Conservation (phyloP, 2,888 invertebrate genomes). For the Rhabditoides inermis region DNA sequence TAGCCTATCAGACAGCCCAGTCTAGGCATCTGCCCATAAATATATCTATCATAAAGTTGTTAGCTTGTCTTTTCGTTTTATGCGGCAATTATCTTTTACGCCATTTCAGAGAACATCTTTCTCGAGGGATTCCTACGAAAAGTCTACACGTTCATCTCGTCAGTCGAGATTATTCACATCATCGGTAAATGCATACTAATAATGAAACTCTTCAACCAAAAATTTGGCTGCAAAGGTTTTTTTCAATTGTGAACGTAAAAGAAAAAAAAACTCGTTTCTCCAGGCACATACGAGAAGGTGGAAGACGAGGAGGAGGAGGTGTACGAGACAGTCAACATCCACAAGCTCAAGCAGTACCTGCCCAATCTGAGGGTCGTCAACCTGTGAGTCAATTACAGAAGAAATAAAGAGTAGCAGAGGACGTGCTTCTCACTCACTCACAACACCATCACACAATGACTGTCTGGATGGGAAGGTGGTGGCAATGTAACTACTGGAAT, state of each 20-base stretch:
- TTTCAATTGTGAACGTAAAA: not conserved
- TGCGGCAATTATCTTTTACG: not conserved
- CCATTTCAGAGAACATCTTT: constrained; percentile 82
- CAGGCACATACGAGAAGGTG: constrained; percentile 89
- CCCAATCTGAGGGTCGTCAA: constrained; percentile 95
- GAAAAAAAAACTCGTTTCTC: not conserved
- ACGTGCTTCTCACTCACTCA: too few relatives aligned
- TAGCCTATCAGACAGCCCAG: too few relatives aligned
- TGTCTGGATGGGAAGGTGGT: too few relatives aligned
- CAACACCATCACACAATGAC: not conserved
- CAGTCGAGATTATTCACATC: constrained; percentile 87
- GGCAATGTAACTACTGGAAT: too few relatives aligned
- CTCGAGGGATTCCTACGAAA: constrained; percentile 99
- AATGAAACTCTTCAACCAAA: not conserved
- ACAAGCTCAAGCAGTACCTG: constrained; percentile 92
- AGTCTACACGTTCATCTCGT: constrained; percentile 98
- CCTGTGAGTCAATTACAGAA: constrained; percentile 65
- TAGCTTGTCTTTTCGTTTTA: too few relatives aligned
- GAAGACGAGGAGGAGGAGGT: constrained; percentile 99
- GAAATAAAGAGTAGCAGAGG: not conserved
- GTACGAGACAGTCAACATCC: constrained; percentile 96
- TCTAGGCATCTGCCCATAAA: too few relatives aligned
- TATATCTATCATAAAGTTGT: too few relatives aligned
- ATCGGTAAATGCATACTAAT: constrained; percentile 64
- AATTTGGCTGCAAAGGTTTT: not conserved